Base-by-base conservation (phyloP, 1,140 invertebrate genomes). In the Frieseomelitta varia region DNA sequence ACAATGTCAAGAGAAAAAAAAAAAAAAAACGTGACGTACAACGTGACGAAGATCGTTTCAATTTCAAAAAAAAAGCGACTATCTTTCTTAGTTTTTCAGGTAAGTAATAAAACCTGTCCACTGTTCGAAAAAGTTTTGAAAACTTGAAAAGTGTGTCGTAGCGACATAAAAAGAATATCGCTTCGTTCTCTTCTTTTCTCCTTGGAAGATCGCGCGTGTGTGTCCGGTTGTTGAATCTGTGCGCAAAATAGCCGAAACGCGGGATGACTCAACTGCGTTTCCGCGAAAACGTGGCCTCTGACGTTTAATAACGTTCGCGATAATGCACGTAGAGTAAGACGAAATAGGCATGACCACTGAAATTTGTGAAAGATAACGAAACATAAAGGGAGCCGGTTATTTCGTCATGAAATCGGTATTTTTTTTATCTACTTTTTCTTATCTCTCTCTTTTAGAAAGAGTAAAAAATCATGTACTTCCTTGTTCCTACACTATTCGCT, bases 81-180 rank as follows among this genome's bases (percentile, higher is more conserved):
- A 67, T 30, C 65, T n/a, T 30, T 19, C 17, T 14, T 63, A 15
- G n/a, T 27, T 30, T 55, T n/a, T 27, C 21, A 58, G 24, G 21
- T 65, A 34, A 8, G 51, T 55, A 53, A 47, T 63, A 47, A 76
- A 76, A 77, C 61, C 61, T 65, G 71, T 75, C 65, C 15, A 12
- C 58, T n/a, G 39, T 8, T 65, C n/a, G 6, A 67, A 65, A 15
- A 47, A 67, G 30, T 34, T 21, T 51, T 19, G 27, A n/a, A 56
- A 24, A 63, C 80, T 82, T 68, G 73, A 68, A 47, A 56, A 53
- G 8, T 30, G 21, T 58, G 30, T 3, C 47, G 1, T 24, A 15
- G n/a, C 10, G n/a, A 27, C 47, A 81, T 61, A 76, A 81, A 79
- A 81, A 61, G n/a, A n/a, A 47, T 24, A 24, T 39, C 17, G 61